Percentiles rank a stretch among this genome's conserved stretches.
phyloP scores from a whole-genome alignment of 2,797 vertebrate genomes.

The Scyliorhinus canicula region DNA sequence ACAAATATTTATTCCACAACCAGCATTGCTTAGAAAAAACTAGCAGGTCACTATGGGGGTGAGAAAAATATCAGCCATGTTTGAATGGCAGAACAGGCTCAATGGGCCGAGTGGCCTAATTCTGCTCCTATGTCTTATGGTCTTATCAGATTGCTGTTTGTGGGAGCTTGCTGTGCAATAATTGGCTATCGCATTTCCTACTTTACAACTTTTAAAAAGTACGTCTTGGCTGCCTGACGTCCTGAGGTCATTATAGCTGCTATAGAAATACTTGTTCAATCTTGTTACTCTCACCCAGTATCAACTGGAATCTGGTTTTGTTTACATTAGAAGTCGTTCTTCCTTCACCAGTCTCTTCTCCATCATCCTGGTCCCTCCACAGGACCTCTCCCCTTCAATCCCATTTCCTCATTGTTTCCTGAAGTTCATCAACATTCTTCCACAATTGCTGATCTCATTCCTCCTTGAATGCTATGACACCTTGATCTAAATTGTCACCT shows the following conservation, averaged over 20 bases:
- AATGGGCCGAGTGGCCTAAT: no score
- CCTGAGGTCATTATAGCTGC: neutral
- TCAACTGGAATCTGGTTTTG: neutral
- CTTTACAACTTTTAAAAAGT: neutral
- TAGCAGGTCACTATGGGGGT: no score
- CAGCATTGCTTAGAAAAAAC: neutral
- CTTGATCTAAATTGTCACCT: neutral
- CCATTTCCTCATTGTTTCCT: neutral
- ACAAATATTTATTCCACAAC: neutral
- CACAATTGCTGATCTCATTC: neutral
- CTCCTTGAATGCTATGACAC: neutral
- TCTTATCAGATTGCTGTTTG: neutral
- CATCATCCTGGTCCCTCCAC: neutral
- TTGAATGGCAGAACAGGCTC: no score
- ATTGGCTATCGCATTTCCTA: neutral
- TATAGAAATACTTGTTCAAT: neutral
- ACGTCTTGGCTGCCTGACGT: neutral
- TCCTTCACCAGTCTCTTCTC: neutral
- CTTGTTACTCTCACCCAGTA: neutral
- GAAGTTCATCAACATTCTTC: neutral
- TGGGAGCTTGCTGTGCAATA: neutral
- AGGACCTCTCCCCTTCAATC: neutral
- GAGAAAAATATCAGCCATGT: no score
- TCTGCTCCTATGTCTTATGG: no score
- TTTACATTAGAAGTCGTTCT: neutral